These are phyloP conservation scores for Melanotaenia parkinsoni DNA, from an alignment of 2,797 vertebrate genomes.

Conservation along the genomic window DNA sequence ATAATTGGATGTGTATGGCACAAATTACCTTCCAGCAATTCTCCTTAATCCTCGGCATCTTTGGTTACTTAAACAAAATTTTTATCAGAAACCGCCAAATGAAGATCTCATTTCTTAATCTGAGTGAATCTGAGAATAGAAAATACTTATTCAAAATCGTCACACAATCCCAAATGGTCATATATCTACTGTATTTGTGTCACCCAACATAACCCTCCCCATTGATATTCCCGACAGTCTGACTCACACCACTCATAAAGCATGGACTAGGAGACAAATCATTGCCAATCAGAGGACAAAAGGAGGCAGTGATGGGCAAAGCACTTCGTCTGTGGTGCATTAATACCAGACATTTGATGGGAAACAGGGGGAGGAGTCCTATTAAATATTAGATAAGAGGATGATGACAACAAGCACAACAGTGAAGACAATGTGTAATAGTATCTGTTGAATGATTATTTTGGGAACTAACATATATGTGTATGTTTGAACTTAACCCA, in stretches of 20 bases:
- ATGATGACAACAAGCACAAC: conserved; percentile 62
- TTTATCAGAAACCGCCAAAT: neutral
- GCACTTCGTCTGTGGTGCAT: conserved; percentile 59
- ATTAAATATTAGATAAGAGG: conserved; percentile 76
- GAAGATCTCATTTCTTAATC: neutral
- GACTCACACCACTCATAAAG: conserved; percentile 68
- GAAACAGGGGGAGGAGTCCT: conserved; percentile 44
- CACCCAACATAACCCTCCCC: conserved; percentile 28
- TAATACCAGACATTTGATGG: conserved; percentile 68
- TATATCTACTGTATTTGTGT: conserved; percentile 25
- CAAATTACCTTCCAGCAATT: conserved; percentile 12
- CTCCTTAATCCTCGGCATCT: neutral
- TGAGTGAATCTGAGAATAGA: neutral
- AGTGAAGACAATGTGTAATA: conserved; percentile 61
- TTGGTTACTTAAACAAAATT: neutral
- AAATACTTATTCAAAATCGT: neutral
- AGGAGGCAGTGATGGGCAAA: conserved; percentile 23
- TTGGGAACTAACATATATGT: conserved; percentile 30
- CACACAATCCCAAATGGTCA: neutral
- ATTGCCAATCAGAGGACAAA: conserved; percentile 26
- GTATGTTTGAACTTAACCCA: conserved; percentile 40
- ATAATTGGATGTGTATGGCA: neutral
- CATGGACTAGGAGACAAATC: conserved; percentile 64
- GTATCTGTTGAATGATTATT: conserved; percentile 68
- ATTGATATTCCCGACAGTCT: conserved; percentile 52